Conservation (phyloP, 2,888 invertebrate species). For the Hirtodrosophila trivittata region DNA sequence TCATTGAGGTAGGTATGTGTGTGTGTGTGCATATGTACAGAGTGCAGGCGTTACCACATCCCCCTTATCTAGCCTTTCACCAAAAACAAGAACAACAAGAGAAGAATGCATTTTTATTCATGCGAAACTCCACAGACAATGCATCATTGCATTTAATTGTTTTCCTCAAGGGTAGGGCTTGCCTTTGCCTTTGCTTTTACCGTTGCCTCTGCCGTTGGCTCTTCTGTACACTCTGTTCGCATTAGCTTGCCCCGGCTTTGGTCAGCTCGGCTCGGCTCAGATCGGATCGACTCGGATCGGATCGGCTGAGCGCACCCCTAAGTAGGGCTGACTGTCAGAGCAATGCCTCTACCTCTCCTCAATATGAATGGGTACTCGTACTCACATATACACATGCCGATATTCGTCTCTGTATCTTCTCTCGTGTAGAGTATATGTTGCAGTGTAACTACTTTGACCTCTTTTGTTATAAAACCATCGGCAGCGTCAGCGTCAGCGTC, state of each 20-base stretch:
- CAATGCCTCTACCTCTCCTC: no score
- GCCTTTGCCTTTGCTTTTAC: no score
- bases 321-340: slow-evolving; percentile 63
- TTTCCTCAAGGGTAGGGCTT: slow-evolving; percentile 46
- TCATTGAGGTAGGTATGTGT: no score
- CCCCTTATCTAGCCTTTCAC: slow-evolving; percentile 29
- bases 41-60: no score
- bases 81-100: no score
- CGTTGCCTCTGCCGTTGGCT: no score
- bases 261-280: slow-evolving; percentile 10
- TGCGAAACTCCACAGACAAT: slow-evolving; percentile 54
- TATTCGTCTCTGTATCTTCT: slow-evolving; percentile 17
- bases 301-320: slow-evolving; percentile 50
- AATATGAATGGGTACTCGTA: not conserved
- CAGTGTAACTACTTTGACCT: slow-evolving; percentile 77
- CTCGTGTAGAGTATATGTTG: slow-evolving; percentile 42
- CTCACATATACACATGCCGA: no score
- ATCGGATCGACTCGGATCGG: slow-evolving; percentile 16
- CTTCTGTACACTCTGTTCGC: no score
- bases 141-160: slow-evolving; percentile 58
- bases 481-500: no score
- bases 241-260: slow-evolving; percentile 2
- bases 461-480: slow-evolving; percentile 60
- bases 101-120: slow-evolving; percentile 42
- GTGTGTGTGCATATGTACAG: slow-evolving; percentile 8